Conservation (phyloP, 2,888 invertebrate species). For the Acanthacorydalis orientalis region DNA sequence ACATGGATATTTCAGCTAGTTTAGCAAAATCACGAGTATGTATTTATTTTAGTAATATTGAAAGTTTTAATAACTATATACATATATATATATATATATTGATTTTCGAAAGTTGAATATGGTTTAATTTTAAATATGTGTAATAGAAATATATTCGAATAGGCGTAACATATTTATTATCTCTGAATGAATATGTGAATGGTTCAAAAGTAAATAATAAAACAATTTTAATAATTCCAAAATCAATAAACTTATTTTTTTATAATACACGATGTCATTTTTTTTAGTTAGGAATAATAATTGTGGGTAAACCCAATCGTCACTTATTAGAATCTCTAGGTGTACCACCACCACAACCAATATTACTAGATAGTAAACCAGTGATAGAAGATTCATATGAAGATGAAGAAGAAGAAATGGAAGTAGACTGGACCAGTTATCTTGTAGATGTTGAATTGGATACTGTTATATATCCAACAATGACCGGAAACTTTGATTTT, state of each 20-base stretch:
- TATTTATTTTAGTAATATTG: background rate
- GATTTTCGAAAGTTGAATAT: too few species aligned
- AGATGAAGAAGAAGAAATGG: slow-evolving; percentile 21
- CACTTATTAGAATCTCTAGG: slow-evolving; percentile 23
- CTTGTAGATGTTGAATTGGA: slow-evolving; percentile 37
- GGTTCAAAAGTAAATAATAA: too few species aligned
- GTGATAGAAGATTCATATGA: slow-evolving; percentile 15
- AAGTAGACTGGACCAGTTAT: slow-evolving; percentile 33
- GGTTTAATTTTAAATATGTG: background rate
- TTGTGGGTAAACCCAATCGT: slow-evolving; percentile 23
- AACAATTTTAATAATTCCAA: too few species aligned
- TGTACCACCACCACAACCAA: slow-evolving; percentile 16
- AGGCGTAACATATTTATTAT: too few species aligned
- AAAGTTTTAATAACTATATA: too few species aligned
- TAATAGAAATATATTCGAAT: too few species aligned
- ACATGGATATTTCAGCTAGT: slow-evolving; percentile 51
- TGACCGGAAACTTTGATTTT: slow-evolving; percentile 34
- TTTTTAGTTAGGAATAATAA: slow-evolving; percentile 25
- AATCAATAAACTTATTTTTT: too few species aligned
- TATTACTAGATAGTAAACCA: slow-evolving; percentile 10
- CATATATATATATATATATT: too few species aligned
- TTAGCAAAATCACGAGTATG: slow-evolving; percentile 46
- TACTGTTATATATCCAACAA: slow-evolving; percentile 36
- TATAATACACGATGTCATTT: too few species aligned
- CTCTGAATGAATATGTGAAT: too few species aligned